These are phyloP conservation scores for Varanus komodoensis DNA, from an alignment of 2,113 vertebrate genomes.

Conservation along the genomic window DNA sequence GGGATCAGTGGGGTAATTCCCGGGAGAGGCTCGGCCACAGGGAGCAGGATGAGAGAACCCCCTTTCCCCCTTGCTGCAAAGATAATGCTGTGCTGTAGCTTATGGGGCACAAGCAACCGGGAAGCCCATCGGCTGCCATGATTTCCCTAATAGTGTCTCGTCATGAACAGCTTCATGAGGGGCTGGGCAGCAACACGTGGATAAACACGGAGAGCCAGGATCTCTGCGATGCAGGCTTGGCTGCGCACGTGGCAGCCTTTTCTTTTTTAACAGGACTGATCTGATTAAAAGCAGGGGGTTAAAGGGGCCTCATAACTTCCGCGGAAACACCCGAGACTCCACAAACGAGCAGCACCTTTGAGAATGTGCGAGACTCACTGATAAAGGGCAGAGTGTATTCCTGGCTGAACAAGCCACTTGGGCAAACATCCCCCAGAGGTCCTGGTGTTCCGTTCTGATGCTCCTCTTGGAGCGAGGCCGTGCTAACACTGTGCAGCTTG, in stretches of 20 bases:
- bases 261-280: background rate
- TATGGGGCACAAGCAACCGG: conserved; percentile 22
- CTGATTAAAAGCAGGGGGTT: background rate
- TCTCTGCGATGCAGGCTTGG: background rate
- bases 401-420: no score
- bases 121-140: background rate
- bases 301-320: background rate
- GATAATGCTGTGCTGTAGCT: background rate
- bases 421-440: background rate
- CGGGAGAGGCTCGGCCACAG: background rate
- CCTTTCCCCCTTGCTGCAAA: background rate
- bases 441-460: background rate
- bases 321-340: background rate
- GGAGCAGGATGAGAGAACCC: no score
- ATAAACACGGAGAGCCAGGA: conserved; percentile 13
- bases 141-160: conserved; percentile 16
- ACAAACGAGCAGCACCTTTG: background rate
- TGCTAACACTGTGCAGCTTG: no score
- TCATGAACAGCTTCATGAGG: conserved; percentile 14
- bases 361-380: background rate
- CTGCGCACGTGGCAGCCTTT: background rate
- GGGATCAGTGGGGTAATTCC: background rate
- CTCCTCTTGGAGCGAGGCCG: background rate
- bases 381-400: background rate
- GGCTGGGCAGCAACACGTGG: conserved; percentile 24